These are phyloP conservation scores for Forbesichthys agassizii DNA, from an alignment of 2,113 vertebrate genomes.

Conservation along the genomic window DNA sequence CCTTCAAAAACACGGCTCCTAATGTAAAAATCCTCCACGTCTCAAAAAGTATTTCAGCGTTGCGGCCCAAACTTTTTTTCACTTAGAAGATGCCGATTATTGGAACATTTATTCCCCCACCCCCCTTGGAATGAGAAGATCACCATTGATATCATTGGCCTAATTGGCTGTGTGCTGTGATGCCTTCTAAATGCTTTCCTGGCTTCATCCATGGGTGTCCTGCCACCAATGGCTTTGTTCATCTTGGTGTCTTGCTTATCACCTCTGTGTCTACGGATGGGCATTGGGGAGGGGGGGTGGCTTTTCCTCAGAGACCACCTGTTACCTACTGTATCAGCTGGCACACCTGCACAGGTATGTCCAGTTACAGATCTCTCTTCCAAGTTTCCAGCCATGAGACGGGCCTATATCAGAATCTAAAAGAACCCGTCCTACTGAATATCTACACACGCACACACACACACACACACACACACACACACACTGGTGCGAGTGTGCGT, in stretches of 20 bases:
- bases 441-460: conserved; percentile 46
- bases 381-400: background rate
- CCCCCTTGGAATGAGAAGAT: background rate
- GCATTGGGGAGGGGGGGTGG: background rate
- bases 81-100: background rate
- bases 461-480: conserved; percentile 3
- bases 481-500: background rate
- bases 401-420: background rate
- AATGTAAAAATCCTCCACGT: background rate
- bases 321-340: background rate
- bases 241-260: background rate
- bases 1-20: background rate
- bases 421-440: conserved; percentile 21
- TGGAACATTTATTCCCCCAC: background rate
- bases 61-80: background rate
- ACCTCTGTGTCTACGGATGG: background rate
- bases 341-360: background rate
- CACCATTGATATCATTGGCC: background rate
- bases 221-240: background rate
- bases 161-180: background rate
- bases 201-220: background rate
- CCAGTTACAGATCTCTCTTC: background rate
- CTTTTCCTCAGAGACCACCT: background rate
- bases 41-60: background rate
- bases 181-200: background rate